Conservation (phyloP, 2,113 vertebrate genomes). For the Gallinago paraguaiae region DNA sequence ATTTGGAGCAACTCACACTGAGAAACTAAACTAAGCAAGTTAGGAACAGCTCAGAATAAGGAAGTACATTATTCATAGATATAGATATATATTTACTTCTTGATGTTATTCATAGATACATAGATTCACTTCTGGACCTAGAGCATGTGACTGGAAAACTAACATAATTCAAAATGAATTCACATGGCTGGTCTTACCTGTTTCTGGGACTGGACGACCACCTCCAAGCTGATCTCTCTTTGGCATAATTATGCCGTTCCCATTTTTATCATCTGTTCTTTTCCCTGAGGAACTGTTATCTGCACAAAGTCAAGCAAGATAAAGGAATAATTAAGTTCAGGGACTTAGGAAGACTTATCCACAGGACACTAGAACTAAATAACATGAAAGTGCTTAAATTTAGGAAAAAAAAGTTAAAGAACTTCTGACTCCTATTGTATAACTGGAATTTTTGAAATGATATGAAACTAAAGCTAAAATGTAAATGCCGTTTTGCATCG, state of each 20-base stretch:
- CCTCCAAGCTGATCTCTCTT: constrained; percentile 74
- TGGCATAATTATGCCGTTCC: constrained; percentile 68
- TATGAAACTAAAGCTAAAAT: background rate
- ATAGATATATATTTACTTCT: too few species aligned
- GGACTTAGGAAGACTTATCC: background rate
- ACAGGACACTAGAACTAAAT: background rate
- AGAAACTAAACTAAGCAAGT: background rate
- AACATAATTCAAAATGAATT: background rate
- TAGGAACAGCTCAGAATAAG: background rate
- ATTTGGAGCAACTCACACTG: background rate
- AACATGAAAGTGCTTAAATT: fast-evolving
- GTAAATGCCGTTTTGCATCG: background rate
- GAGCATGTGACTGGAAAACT: background rate
- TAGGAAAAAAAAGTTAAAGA: background rate
- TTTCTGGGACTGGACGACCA: constrained; percentile 85
- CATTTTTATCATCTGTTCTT: constrained; percentile 69
- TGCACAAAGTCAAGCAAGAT: constrained; percentile 51
- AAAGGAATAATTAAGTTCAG: background rate
- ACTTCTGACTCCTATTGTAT: background rate
- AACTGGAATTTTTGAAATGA: background rate
- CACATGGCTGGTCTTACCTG: constrained; percentile 74
- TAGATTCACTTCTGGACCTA: background rate
- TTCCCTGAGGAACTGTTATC: constrained; percentile 73
- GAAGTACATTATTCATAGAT: background rate
- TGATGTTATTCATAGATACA: background rate